Base-by-base conservation (phyloP, 2,797 vertebrate species). In the Sebastes itinus region DNA sequence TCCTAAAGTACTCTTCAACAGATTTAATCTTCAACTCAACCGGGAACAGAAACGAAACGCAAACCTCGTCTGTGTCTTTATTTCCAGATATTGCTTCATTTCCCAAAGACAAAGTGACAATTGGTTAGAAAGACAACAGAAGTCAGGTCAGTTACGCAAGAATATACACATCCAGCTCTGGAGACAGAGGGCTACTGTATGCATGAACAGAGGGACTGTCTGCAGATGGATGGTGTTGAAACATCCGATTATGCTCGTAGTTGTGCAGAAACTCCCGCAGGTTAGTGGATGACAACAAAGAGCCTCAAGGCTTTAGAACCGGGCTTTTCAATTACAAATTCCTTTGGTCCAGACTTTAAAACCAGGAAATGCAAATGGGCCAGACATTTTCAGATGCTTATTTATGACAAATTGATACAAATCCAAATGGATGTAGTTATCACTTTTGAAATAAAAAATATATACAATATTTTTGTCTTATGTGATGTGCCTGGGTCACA, bases 131-230 rank as follows among this genome's bases (percentile, higher is more conserved):
- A 62, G 25, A 77, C 23, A 80, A 76, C 38, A 78, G 28, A 82
- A 80, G 70, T 81, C 54, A 64, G 61, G 59, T 80, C 76, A 68
- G 68, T 88, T 91, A 82, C 30, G 23, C 59, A 86, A 89, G 59
- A 56, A 18, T 55, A 55, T 49, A 49, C 35, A 66, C 59, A 79
- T 77, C 22, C 13, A 28, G 68, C 81, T 68, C 63, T 14, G 75
- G 63, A 85, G 69, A 93, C 86, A 92, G 84, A 89, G 78, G n/a
- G 59, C 78, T 72, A 81, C 68, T 93, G 92, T 91, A 69, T 27
- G 59, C 25, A 82, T 85, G 81, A 90, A 90, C 68, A 77, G 75
- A 66, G 32, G 27, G 60, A 64, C 74, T 87, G 85, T 92, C 81
- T 85, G 71, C 69, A 58, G 52, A 77, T 87, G 89, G 67, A 82